Evolutionary conservation across 2,797 vertebrate species (phyloP).

Genomic region (Hippopotamyrus pictus): DNA sequence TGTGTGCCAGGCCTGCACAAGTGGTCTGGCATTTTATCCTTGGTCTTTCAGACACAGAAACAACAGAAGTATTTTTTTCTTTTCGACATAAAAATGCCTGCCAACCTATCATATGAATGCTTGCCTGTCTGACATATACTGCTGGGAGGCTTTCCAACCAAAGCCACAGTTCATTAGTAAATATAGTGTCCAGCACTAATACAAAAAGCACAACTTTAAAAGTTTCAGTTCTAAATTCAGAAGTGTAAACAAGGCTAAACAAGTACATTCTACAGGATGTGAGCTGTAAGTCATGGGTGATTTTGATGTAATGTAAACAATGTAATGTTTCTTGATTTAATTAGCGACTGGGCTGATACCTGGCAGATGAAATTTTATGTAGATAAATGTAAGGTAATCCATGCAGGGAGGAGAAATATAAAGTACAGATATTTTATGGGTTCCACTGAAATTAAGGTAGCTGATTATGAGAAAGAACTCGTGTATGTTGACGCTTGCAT

Average conservation of each 20-base stretch:
- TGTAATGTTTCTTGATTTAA: too few species aligned
- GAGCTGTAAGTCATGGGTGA: not conserved
- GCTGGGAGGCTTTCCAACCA: not conserved
- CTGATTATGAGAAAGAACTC: too few species aligned
- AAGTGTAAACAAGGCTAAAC: not conserved
- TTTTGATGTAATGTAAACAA: not conserved
- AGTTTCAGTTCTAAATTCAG: not conserved
- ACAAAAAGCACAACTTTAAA: not conserved
- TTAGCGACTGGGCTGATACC: too few species aligned
- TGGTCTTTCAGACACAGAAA: conserved; percentile 6
- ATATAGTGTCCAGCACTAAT: not conserved
- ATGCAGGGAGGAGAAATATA: too few species aligned
- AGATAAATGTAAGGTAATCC: too few species aligned
- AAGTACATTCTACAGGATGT: not conserved
- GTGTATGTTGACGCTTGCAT: too few species aligned
- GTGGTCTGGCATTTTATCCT: not conserved
- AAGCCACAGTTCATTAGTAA: not conserved
- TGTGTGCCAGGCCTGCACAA: not conserved
- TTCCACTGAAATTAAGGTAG: too few species aligned
- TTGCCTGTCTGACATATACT: not conserved
- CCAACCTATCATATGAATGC: not conserved
- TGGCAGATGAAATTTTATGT: too few species aligned
- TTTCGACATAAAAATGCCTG: not conserved
- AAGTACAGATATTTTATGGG: too few species aligned
- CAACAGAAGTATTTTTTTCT: not conserved